Evolutionary conservation across 2,797 vertebrate species (phyloP).

Genomic region (Tragopan temminckii): DNA sequence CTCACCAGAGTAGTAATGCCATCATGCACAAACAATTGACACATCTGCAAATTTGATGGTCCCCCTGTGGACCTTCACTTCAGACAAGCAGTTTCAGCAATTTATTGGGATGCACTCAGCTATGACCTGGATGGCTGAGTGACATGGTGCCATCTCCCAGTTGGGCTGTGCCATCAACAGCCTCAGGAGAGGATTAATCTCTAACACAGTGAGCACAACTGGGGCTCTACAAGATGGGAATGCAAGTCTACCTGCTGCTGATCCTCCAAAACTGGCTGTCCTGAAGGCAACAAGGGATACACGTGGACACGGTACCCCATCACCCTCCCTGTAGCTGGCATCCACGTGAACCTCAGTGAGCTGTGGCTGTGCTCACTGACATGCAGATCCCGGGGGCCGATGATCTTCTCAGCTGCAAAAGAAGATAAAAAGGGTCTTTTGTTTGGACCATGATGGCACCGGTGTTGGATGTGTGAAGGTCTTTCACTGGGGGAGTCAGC

Average conservation of each 20-base stretch:
- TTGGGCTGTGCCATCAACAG: background rate
- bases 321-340: slow-evolving; percentile 87
- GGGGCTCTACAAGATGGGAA: accelerated
- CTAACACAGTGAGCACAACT: accelerated
- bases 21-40: background rate
- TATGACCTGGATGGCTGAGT: background rate
- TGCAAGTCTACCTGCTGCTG: slow-evolving; percentile 81
- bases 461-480: background rate
- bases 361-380: slow-evolving; percentile 85
- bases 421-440: background rate
- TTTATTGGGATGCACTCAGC: background rate
- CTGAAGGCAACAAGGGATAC: slow-evolving; percentile 76
- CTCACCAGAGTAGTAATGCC: background rate
- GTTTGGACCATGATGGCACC: accelerated
- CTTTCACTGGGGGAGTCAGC: background rate
- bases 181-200: background rate
- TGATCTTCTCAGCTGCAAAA: slow-evolving; percentile 78
- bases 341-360: slow-evolving; percentile 88
- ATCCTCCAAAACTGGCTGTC: slow-evolving; percentile 57
- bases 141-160: background rate
- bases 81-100: background rate
- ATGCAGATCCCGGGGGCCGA: slow-evolving; percentile 86
- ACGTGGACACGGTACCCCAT: slow-evolving; percentile 84
- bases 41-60: background rate
- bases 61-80: background rate